Base-by-base conservation (phyloP, 2,888 invertebrate genomes). In the Odontocolon sp. region DNA sequence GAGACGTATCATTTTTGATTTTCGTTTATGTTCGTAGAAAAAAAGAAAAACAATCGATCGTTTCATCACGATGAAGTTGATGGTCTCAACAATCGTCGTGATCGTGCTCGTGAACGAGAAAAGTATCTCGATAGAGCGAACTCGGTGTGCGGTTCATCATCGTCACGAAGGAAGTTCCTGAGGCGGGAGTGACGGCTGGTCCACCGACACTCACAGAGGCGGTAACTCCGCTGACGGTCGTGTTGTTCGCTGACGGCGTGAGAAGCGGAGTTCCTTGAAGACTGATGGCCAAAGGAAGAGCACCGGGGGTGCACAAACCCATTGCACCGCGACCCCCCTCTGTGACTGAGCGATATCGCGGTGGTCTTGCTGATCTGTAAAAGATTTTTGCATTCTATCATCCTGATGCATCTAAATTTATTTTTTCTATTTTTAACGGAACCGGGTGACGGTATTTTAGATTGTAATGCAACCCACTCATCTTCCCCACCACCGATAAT, bases 241-340 rank as follows among this genome's bases (percentile, higher is more conserved):
- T 40, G 14, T 73, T 66, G 9, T 3, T 6, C 23, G 83, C 71
- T 36, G 86, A 81, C 38, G 87, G 82, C 28, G 85, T 83, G 54
- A 89, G 79, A 50, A 92, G 85, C 14, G 92, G 92, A 5, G 95
- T 93, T 3, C 94, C 94, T 85, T 95, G 94, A 63, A 95, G 92
- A 79, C 95, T 95, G 87, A 95, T 95, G 77, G 95, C 95, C 82
- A 96, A 88, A 0, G 96, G 95, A 9, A 95, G 90, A 0, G 95
- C 94, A 18, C 95, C 94, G 14, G 95, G 92, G 2, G 94, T 94
- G 86, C 95, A 95, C 6, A 95, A 91, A 84, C 94, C 94, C 2
- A 94, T 93, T 0, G 95, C 94, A 9, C 95, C 93, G 2, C 95
- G 92, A 8, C 93, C 93, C 26, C 82, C 81, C 50, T 95, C 94